Evolutionary conservation across 2,797 vertebrate genomes (phyloP), one percentile per base, ranked within the genome.

Genomic region (Danionella dracula): DNA sequence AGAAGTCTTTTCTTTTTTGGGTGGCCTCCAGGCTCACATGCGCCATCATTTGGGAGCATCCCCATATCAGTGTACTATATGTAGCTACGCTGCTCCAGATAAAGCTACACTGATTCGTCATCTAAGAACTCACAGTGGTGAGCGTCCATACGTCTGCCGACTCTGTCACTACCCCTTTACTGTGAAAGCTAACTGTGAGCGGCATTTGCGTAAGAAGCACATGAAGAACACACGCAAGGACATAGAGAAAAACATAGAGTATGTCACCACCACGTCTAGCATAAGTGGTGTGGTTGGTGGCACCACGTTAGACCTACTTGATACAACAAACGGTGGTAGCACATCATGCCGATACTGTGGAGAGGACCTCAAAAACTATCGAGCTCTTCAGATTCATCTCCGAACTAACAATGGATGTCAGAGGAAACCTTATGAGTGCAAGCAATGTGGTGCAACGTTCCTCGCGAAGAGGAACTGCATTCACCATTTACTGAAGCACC

Each of bases 151-250:
- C 46, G 90, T 98, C 61, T 99, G 96, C 79, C 93, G 94, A 20
- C 91, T 99, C 77, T 99, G 96, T 81, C 94, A 95, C 77, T 99
- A 98, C 70, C 95, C 96, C 0, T 99, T 99, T 86, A 99, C 96
- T 0, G 96, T 99, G 79, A 98, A 98, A 78, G 96, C 96, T 78
- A 99, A 99, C 81, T 99, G 96, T 0, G 96, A 99, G 85, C 92
- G 96, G 62, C 96, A 99, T 81, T 87, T 99, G 75, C 89, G 95
- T 51, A 98, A 98, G 86, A 98, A 98, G 79, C 96, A 99, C 83
- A 90, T 90, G 80, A 97, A 97, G 82, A 91, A 90, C n/a, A 95
- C 92, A 0, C 84, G 96, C 50, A 97, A 97, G 79, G 96, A 99
- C 63, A 98, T 98, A 0, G 96, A 99, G 83, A 97, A 94, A 69